phyloP scores from a whole-genome alignment of 2,797 vertebrate species.

The Acridotheres tristis region DNA sequence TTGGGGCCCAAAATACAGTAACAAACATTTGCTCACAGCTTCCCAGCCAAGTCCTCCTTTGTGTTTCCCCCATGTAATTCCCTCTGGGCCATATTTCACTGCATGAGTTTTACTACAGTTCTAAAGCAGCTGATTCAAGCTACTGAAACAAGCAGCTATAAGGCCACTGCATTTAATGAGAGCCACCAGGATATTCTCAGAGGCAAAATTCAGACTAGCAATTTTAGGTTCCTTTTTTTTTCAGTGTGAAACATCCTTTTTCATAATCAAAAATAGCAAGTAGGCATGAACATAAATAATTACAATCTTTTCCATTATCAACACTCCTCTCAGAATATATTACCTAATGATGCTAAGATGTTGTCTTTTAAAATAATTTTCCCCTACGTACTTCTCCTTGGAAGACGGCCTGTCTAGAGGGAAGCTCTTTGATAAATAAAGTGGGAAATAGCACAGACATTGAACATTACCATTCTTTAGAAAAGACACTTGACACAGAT shows the following conservation, averaged over 20 bases:
- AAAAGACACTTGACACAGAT: neutral
- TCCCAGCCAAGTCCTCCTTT: neutral
- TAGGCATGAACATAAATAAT: neutral
- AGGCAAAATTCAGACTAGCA: neutral
- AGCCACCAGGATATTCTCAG: neutral
- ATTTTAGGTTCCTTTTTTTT: neutral
- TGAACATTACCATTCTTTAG: neutral
- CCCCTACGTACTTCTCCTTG: neutral
- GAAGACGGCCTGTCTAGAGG: neutral
- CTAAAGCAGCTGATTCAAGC: neutral
- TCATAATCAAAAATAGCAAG: neutral
- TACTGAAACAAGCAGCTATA: neutral
- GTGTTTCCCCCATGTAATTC: neutral
- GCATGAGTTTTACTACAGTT: neutral
- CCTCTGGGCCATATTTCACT: neutral
- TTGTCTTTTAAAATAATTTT: neutral
- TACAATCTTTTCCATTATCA: fast-evolving
- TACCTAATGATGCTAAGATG: neutral
- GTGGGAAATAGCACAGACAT: neutral
- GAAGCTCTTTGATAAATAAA: neutral
- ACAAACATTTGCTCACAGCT: neutral
- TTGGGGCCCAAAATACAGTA: neutral
- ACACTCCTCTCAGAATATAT: neutral
- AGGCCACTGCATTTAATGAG: neutral
- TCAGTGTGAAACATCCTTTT: neutral